Base-by-base conservation (phyloP, 2,888 invertebrate species). In the Hypsopygia costalis region DNA sequence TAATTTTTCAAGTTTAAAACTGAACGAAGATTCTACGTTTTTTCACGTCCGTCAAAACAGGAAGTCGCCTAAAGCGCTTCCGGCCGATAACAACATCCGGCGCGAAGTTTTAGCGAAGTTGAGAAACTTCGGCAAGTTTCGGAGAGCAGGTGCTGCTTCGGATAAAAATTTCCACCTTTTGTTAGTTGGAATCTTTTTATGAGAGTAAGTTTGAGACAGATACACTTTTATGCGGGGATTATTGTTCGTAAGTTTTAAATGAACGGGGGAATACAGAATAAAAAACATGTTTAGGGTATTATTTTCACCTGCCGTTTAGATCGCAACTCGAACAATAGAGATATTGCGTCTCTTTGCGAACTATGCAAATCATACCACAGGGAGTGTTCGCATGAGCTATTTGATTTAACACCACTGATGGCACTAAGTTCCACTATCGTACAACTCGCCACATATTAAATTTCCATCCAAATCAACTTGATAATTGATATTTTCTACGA, bases 1-100 rank as follows among this genome's bases (percentile, higher is more conserved):
- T 22, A 12, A 16, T 39, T n/a, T 34, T 31, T 16, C 40, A 47
- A 43, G 41, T 43, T 44, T 28, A 39, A 44, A 37, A 44, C 37
- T 28, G 49, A 50, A 48, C 43, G 51, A 52, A 51, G 25, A 51
- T 48, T 51, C 45, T 34, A 55, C 57, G 64, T 72, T 76, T 79
- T 79, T 77, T 67, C 62, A 49, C 76, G 76, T 81, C 79, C 80
- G 76, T 78, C 82, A 85, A 78, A 85, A 83, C 83, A 79, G 83
- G 85, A 83, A 31, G 30, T 30, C 21, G 36, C 39, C 39, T 28
- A 83, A 83, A 88, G 87, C 87, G 77, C 79, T 86, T 88, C 87
- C 87, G 86, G 82, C 85, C 81, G 87, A 87, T 88, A 88, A 87
- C 87, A 88, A 81, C 87, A 83, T 87, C 85, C 86, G 79, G 74